Evolutionary conservation across 2,797 vertebrate species (phyloP).

Genomic region (Potorous gilbertii): DNA sequence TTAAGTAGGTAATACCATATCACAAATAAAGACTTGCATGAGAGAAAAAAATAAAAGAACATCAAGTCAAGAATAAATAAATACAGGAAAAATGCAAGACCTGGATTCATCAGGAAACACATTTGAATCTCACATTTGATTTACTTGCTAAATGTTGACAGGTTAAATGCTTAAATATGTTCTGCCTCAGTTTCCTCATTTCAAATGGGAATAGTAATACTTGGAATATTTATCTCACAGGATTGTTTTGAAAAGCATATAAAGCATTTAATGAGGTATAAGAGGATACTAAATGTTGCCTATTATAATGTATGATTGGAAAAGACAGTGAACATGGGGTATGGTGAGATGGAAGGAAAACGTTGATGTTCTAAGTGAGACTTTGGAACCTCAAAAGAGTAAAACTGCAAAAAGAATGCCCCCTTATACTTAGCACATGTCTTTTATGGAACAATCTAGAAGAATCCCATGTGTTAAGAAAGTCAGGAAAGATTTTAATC

Average conservation of each 20-base stretch:
- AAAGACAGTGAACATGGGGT: neutral
- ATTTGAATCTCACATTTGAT: neutral
- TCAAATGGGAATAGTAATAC: neutral
- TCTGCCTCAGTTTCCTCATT: neutral
- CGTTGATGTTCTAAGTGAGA: neutral
- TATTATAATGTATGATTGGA: neutral
- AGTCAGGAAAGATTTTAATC: neutral
- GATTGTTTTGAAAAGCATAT: neutral
- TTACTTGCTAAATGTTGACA: neutral
- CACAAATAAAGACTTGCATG: neutral
- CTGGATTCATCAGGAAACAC: neutral
- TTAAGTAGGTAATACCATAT: neutral
- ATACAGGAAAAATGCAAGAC: neutral
- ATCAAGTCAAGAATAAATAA: neutral
- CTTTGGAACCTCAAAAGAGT: neutral
- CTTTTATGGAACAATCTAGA: neutral
- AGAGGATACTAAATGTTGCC: neutral
- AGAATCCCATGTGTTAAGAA: neutral
- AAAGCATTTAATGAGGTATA: neutral
- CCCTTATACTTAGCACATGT: neutral
- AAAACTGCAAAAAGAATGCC: neutral
- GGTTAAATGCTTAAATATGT: neutral
- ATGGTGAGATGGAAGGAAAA: neutral
- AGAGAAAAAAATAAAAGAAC: neutral
- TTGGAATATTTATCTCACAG: neutral